Evolutionary conservation across 2,797 vertebrate species (phyloP).

Genomic region (Anguilla anguilla): DNA sequence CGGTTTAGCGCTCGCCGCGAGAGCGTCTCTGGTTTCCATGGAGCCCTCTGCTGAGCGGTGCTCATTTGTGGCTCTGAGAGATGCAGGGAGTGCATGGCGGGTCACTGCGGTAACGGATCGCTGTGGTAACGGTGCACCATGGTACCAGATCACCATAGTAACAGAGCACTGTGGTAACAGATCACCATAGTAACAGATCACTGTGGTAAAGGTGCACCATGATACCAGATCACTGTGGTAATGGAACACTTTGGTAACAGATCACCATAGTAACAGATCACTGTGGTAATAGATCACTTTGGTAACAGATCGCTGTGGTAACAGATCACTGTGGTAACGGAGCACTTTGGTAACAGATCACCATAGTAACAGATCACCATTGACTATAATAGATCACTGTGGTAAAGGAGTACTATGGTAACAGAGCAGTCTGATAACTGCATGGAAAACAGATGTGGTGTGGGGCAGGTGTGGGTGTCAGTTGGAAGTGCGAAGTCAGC

Average conservation of each 20-base stretch:
- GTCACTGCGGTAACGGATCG: neutral
- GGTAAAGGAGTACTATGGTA: neutral
- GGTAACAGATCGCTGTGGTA: too few species aligned
- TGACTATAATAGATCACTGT: neutral
- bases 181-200: too few species aligned
- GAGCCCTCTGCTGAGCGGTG: neutral
- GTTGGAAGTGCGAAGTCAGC: neutral
- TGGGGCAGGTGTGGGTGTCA: neutral
- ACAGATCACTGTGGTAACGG: too few species aligned
- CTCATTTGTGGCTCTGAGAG: neutral
- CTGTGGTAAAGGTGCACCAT: too few species aligned
- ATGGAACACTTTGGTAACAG: too few species aligned
- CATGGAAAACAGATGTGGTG: neutral
- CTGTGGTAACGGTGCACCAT: too few species aligned
- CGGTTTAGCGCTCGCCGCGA: neutral
- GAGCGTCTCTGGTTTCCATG: neutral
- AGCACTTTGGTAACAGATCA: too few species aligned
- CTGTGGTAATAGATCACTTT: too few species aligned
- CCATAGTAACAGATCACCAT: neutral
- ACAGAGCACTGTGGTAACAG: too few species aligned
- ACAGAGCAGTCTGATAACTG: neutral
- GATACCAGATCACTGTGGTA: too few species aligned
- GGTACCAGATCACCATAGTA: too few species aligned
- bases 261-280: too few species aligned
- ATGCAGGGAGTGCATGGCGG: neutral